Base-by-base conservation (phyloP, 2,113 vertebrate genomes). In the Mohoua ochrocephala region DNA sequence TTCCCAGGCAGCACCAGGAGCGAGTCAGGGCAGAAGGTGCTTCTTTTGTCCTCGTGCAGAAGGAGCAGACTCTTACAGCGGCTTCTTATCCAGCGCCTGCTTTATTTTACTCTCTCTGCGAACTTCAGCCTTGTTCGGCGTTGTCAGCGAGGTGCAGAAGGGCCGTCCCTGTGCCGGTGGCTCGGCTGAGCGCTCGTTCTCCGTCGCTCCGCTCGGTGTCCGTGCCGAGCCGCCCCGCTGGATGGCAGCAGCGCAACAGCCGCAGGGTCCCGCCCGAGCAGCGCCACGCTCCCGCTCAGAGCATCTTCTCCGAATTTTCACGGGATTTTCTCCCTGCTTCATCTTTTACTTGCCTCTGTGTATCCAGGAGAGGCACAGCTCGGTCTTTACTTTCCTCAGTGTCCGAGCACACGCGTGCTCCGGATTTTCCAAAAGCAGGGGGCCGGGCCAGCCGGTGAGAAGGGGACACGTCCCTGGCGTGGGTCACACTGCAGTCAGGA, bases 231-330 rank as follows among this genome's bases (percentile, higher is more conserved):
- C 24, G 88, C 4, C 57, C 88, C 97, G 71, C 94, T 87, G 91
- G 97, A 80, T 97, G 97, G 97, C 97, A 92, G 97, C 96, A 95
- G 94, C 83, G 60, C 77, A 37, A 79, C 73, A 22, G 15, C 52
- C 89, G 3, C n/a, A 0, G 1, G 5, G 7, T 41, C 11, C 15
- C 2, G 15, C 0, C 42, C 0, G 15, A n/a, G 44, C 10, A 2
- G 11, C 0, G 57, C 57, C 19, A 4, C 71, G 33, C 21, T 47
- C 41, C 35, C 47, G 1, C 21, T 11, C 2, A 3, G 21, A 54
- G 9, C 23, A 2, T 0, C 3, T 6, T 6, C 39, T 27, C 39
- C 47, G 6, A 11, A 4, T 84, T 15, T 45, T 31, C 74, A 2
- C 3, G 4, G 23, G 35, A 13, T 70, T 84, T 60, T 74, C 39